These are phyloP conservation scores for Galeopterus variegatus DNA, from an alignment of 2,113 vertebrate genomes.

Conservation along the genomic window DNA sequence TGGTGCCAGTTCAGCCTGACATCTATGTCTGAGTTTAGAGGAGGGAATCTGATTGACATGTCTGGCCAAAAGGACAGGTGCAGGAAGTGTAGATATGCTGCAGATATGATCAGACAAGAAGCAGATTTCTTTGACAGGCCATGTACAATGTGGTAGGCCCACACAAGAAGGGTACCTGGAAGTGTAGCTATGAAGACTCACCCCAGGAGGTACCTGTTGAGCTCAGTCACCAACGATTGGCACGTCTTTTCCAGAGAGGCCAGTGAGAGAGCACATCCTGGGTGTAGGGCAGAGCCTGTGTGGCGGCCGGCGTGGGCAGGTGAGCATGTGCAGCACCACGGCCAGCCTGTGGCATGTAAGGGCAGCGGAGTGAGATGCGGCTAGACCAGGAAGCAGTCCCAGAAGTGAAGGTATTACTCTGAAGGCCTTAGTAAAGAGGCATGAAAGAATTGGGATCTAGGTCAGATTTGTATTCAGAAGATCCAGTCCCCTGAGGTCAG, in stretches of 20 bases:
- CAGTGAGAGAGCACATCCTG: neutral
- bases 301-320: too few species aligned
- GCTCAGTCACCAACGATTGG: neutral
- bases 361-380: neutral
- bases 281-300: neutral
- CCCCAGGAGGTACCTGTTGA: neutral
- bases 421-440: neutral
- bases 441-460: neutral
- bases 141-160: rapidly evolving
- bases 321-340: rapidly evolving
- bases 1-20: neutral
- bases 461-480: neutral
- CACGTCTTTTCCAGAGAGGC: neutral
- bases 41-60: neutral
- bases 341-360: neutral
- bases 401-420: neutral
- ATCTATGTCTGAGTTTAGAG: neutral
- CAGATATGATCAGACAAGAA: too few species aligned
- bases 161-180: rapidly evolving
- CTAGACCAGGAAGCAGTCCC: neutral
- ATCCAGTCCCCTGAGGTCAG: neutral
- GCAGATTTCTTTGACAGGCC: neutral
- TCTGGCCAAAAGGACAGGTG: neutral
- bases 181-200: rapidly evolving
- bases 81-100: neutral